Conservation (phyloP, 2,888 invertebrate species). For the Caenorhabditis sp. region DNA sequence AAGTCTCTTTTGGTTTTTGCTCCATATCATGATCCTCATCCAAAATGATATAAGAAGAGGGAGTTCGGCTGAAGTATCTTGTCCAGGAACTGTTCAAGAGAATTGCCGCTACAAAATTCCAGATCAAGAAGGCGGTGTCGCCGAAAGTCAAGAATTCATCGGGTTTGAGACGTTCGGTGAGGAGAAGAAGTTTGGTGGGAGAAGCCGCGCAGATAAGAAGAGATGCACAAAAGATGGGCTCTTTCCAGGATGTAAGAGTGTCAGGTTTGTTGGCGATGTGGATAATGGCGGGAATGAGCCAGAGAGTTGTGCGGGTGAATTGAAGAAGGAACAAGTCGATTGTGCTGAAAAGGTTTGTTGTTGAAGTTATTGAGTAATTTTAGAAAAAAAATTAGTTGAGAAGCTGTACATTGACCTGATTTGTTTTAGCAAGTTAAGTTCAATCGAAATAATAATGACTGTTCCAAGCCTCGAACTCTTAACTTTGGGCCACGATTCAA, state of each 20-base stretch:
- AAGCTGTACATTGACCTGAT: too few relatives aligned
- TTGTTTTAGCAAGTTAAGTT: too few relatives aligned
- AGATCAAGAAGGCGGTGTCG: conserved; percentile 59
- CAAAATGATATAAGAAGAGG: conserved; percentile 48
- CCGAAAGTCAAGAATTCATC: conserved; percentile 49
- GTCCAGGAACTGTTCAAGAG: conserved; percentile 55
- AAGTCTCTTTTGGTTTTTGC: conserved; percentile 53
- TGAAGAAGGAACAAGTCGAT: conserved; percentile 63
- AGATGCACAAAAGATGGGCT: conserved; percentile 50
- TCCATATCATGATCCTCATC: conserved; percentile 49
- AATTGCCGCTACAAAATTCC: conserved; percentile 60
- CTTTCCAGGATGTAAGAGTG: conserved; percentile 30
- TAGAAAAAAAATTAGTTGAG: neutral
- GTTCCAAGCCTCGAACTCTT: too few relatives aligned
- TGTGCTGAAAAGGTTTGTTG: conserved; percentile 41
- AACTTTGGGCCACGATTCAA: too few relatives aligned
- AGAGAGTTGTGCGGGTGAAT: conserved; percentile 52
- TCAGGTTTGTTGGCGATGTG: conserved; percentile 37
- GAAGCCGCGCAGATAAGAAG: conserved; percentile 53
- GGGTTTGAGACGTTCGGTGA: conserved; percentile 52
- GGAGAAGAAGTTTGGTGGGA: conserved; percentile 57
- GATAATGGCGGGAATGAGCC: conserved; percentile 46
- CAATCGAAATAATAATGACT: too few relatives aligned
- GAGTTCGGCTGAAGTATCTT: conserved; percentile 47
- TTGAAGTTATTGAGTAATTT: neutral